Conservation (phyloP, 2,888 invertebrate species). For the Nymphalis urticae region DNA sequence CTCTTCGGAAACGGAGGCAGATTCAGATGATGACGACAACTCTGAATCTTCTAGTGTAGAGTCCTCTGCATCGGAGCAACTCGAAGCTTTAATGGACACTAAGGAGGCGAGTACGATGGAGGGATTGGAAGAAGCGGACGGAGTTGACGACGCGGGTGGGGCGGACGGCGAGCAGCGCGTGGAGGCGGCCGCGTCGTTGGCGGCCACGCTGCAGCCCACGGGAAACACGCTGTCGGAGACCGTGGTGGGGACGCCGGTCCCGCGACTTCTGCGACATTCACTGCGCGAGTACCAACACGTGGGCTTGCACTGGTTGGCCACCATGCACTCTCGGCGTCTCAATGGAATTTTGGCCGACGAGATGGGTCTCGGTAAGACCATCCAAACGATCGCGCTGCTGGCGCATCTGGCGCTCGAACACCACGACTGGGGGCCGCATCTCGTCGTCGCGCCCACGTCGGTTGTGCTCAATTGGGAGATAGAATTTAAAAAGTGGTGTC, state of each 20-base stretch:
- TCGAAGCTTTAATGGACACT: conserved; percentile 47
- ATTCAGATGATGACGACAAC: conserved; percentile 44
- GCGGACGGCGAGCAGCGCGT: conserved; percentile 85
- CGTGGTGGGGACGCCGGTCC: conserved; percentile 95
- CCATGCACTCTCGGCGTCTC: conserved; percentile 96
- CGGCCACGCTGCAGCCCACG: conserved; percentile 98
- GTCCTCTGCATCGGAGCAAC: conserved; percentile 53
- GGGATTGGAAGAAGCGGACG: conserved; percentile 26
- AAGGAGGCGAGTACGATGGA: conserved; percentile 41
- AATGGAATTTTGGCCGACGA: conserved; percentile 98
- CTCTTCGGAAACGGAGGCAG: conserved; percentile 38
- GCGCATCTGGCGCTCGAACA: conserved; percentile 96
- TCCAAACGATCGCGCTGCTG: conserved; percentile 96
- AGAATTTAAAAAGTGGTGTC: conserved; percentile 99
- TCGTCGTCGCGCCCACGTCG: conserved; percentile 99
- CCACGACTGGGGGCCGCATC: conserved; percentile 98
- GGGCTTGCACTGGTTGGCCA: conserved; percentile 97
- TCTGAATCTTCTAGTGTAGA: conserved; percentile 2
- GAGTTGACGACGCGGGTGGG: conserved; percentile 36
- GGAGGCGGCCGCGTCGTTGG: conserved; percentile 95
- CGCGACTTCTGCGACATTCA: conserved; percentile 93
- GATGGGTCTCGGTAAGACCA: conserved; percentile 98
- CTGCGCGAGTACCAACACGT: conserved; percentile 98
- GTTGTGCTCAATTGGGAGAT: conserved; percentile 99
- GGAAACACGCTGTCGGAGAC: conserved; percentile 98